Conservation (phyloP, 2,888 invertebrate genomes). For the Drymonia ruficornis region DNA sequence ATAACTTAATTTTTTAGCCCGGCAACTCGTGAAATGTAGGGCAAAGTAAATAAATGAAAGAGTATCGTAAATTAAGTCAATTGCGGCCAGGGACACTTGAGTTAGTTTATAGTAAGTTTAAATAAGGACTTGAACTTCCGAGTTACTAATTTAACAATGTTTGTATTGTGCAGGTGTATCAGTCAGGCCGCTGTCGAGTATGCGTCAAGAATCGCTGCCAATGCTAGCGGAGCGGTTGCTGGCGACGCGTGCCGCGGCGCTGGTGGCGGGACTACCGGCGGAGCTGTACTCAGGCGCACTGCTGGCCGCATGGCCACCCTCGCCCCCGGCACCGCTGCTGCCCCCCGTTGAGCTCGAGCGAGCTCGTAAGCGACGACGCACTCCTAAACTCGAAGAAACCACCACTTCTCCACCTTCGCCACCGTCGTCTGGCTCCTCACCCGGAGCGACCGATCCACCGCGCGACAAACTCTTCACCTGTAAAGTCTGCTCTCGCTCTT, state of each 20-base stretch:
- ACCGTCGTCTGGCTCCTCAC: slow-evolving; percentile 80
- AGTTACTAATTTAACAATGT: neutral
- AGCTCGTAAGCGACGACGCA: slow-evolving; percentile 76
- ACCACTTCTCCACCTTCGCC: slow-evolving; percentile 67
- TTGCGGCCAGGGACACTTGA: slow-evolving; percentile 1
- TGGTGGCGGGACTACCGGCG: slow-evolving; percentile 85
- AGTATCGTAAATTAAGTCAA: neutral
- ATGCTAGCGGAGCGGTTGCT: slow-evolving; percentile 81
- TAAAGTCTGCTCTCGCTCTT: slow-evolving; percentile 93
- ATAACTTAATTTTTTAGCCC: slow-evolving; percentile 20
- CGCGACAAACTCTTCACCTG: slow-evolving; percentile 95
- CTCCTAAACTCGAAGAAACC: slow-evolving; percentile 74
- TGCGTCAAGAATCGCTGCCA: slow-evolving; percentile 80
- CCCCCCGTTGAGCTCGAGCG: slow-evolving; percentile 75
- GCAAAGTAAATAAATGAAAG: neutral
- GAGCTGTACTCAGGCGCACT: slow-evolving; percentile 87
- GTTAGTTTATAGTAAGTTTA: neutral
- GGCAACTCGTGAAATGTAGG: slow-evolving; percentile 10
- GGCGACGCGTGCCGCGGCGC: slow-evolving; percentile 81
- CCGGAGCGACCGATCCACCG: slow-evolving; percentile 78
- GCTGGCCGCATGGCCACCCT: slow-evolving; percentile 83
- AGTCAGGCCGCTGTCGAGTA: slow-evolving; percentile 76
- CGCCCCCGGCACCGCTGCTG: slow-evolving; percentile 84
- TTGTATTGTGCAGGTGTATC: slow-evolving; percentile 72
- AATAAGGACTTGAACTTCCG: neutral